Percentiles rank a stretch among this genome's conserved stretches.
Conservation (phyloP, 2,113 vertebrate species). For the Poeciliopsis occidentalis region DNA sequence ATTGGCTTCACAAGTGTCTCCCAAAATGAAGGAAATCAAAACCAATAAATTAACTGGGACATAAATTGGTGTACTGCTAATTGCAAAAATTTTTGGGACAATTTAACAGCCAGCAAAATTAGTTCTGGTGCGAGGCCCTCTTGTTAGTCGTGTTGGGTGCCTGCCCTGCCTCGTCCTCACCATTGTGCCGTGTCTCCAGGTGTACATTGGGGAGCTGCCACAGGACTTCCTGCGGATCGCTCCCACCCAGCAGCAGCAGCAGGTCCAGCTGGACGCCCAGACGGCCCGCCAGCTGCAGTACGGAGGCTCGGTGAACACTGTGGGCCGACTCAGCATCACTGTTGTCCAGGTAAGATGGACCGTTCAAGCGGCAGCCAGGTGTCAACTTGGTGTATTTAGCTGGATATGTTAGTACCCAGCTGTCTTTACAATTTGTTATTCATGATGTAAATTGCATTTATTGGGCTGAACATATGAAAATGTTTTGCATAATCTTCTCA, state of each 20-base stretch:
- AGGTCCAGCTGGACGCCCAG: conserved; percentile 93
- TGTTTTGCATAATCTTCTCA: not conserved
- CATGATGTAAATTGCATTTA: not conserved
- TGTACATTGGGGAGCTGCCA: conserved; percentile 93
- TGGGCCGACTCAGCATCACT: conserved; percentile 94
- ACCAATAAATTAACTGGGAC: no score
- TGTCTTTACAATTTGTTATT: not conserved
- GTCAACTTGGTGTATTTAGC: no score
- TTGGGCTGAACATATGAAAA: not conserved
- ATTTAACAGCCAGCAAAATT: no score
- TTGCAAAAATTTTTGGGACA: no score
- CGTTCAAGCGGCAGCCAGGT: not conserved
- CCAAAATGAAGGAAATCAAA: no score
- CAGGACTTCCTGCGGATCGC: conserved; percentile 95
- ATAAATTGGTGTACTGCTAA: no score
- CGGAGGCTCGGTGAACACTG: conserved; percentile 84
- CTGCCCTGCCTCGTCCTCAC: not conserved
- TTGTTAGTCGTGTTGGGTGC: no score
- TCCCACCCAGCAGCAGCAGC: conserved; percentile 93
- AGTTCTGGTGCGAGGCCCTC: no score
- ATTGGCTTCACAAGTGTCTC: no score
- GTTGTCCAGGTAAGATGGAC: conserved; percentile 90
- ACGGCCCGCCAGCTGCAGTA: conserved; percentile 93
- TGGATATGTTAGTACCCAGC: no score
- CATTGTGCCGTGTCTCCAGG: conserved; percentile 72